These are phyloP conservation scores for Paramormyrops hopkinsi DNA, from an alignment of 2,797 vertebrate genomes.

Conservation along the genomic window DNA sequence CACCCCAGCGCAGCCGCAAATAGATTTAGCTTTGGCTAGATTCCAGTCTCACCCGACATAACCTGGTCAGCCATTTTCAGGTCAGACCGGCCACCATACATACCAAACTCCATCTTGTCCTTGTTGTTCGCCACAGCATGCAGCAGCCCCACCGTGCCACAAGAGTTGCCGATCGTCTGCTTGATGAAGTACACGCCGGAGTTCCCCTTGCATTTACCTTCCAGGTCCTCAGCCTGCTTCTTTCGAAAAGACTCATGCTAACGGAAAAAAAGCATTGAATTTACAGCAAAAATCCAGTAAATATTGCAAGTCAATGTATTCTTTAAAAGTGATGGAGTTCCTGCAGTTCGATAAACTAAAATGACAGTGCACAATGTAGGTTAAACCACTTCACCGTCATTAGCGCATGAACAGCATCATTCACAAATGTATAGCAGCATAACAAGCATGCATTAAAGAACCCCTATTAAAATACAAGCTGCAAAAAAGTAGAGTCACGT, in stretches of 20 bases:
- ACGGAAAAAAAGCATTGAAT: not conserved
- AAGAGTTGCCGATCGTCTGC: constrained; percentile 85
- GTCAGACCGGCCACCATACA: constrained; percentile 41
- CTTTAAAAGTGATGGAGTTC: not conserved
- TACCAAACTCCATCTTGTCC: constrained; percentile 78
- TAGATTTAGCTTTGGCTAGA: not conserved
- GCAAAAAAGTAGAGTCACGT: not conserved
- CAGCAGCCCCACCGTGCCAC: constrained; percentile 87
- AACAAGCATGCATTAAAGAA: not conserved
- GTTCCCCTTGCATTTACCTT: constrained; percentile 52
- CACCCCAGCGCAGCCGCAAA: not conserved
- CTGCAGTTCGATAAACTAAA: not conserved
- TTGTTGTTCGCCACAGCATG: constrained; percentile 89
- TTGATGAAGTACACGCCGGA: constrained; percentile 86
- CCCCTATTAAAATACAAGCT: not conserved
- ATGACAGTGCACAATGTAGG: not conserved
- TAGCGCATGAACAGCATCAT: not conserved
- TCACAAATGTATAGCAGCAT: not conserved
- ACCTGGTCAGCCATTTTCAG: not conserved
- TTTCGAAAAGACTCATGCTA: constrained; percentile 88
- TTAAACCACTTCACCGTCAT: not conserved
- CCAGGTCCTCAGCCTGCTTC: constrained; percentile 74
- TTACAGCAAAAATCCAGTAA: not conserved
- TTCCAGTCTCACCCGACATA: not conserved
- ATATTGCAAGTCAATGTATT: not conserved